Conservation (phyloP, 2,113 vertebrate species). For the Phaethon lepturus region DNA sequence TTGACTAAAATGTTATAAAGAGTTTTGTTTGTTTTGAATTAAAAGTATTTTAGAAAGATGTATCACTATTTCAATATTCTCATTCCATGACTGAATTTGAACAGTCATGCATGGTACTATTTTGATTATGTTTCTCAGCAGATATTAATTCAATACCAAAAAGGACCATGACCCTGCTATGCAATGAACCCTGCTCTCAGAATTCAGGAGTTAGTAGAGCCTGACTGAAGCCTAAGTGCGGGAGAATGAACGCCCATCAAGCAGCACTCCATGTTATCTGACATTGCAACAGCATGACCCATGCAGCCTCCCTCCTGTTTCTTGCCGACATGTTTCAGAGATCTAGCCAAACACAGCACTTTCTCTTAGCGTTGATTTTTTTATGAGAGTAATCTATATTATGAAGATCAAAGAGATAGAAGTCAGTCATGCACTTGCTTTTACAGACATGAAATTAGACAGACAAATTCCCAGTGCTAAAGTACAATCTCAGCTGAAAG, state of each 20-base stretch:
- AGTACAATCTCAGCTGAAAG: neutral
- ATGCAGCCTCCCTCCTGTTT: conserved; percentile 8
- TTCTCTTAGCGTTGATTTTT: neutral
- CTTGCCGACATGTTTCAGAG: neutral
- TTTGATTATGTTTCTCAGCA: neutral
- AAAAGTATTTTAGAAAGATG: neutral
- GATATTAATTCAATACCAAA: neutral
- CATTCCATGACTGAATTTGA: neutral
- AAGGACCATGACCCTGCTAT: neutral
- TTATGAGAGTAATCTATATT: neutral
- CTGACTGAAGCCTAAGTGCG: neutral
- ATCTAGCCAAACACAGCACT: neutral
- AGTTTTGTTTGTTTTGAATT: neutral
- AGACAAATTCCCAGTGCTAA: neutral
- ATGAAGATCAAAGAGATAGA: neutral
- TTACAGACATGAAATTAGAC: neutral
- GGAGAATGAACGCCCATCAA: neutral
- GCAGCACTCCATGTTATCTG: neutral
- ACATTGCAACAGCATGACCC: neutral
- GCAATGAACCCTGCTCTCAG: neutral
- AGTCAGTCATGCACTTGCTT: neutral
- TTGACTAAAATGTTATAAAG: neutral
- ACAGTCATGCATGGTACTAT: neutral
- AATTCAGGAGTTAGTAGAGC: neutral
- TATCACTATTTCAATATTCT: neutral